Base-by-base conservation (phyloP, 2,888 invertebrate species). In the Dorcus hopei region DNA sequence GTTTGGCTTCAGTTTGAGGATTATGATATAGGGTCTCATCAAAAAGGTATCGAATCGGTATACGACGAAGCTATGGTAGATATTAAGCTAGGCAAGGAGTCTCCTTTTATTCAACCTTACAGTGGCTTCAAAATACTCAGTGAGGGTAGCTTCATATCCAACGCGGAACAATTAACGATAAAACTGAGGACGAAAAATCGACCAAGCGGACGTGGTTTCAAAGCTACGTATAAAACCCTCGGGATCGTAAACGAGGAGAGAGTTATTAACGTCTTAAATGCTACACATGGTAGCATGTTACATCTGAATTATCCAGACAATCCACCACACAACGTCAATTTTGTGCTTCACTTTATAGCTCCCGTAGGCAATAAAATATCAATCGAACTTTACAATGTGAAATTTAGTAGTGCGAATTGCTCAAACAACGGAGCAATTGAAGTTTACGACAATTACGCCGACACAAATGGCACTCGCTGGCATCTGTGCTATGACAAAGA, bases 1-100 rank as follows among this genome's bases (percentile, higher is more conserved):
- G 84, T 90, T 6, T 90, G 88, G 83, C 78, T 90, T 47, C 87
- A 88, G 77, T 88, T 91, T 68, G 81, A 80, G 55, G 81, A 83
- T 63, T 85, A 81, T 67, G 84, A 87, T 64, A 80, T 87, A 50
- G 81, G 81, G 11, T 42, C 9, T 79, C 80, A 79, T 84, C 79
- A 80, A 65, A 14, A 61, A 70, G 0, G 68, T n/a, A 14, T 42
- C 26, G n/a, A 45, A 59, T 72, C 77, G 1, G 77, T 78, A 16
- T 79, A 80, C 6, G 80, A 78, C 11, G 85, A 83, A 64, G 79
- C 84, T 3, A 78, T 83, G 55, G 73, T 88, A 9, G 84, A 86
- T 68, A 77, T 89, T 3, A 85, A 85, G 65, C 74, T 85, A 1
- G 83, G 82, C 9, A 80, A 81, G 45, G 65, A 71, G 14, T 65